Percentiles rank a stretch among this genome's conserved stretches.
Conservation (phyloP, 2,888 invertebrate species). For the Vesta saturnalis region DNA sequence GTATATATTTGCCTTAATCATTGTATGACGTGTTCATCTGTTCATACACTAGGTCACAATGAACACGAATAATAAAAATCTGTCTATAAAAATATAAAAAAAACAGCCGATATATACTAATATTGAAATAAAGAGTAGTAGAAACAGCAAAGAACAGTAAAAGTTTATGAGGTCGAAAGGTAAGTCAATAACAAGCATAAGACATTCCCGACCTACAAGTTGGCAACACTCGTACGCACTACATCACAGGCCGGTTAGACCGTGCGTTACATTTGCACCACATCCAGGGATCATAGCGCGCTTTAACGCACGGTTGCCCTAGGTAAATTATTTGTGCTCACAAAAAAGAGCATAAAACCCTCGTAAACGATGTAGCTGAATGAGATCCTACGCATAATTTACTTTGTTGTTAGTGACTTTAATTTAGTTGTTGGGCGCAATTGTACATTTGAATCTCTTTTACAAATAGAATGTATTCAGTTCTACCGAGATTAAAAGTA, state of each 20-base stretch:
- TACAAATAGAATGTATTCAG: constrained; percentile 11
- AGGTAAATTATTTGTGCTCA: constrained; percentile 58
- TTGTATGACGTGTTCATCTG: too few species aligned
- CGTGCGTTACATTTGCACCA: constrained; percentile 57
- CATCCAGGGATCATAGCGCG: constrained; percentile 55
- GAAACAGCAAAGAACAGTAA: constrained; percentile 14
- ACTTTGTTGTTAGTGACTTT: constrained; percentile 45
- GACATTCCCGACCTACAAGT: constrained; percentile 47
- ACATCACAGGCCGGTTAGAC: constrained; percentile 57
- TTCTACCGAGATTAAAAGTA: constrained; percentile 7
- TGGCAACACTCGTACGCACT: constrained; percentile 51
- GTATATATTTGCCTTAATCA: too few species aligned
- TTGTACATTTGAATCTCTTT: constrained; percentile 35
- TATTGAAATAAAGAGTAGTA: constrained; percentile 4
- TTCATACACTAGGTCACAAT: too few species aligned
- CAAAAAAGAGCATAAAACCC: constrained; percentile 50
- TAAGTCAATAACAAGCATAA: constrained; percentile 28
- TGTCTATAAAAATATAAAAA: neutral
- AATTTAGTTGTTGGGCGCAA: constrained; percentile 37
- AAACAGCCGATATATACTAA: constrained; percentile 7
- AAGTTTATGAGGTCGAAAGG: constrained; percentile 18
- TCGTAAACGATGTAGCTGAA: constrained; percentile 57
- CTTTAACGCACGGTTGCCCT: constrained; percentile 57
- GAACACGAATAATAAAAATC: too few species aligned
- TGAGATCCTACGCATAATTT: constrained; percentile 53